Conservation (phyloP, 2,888 invertebrate species). For the Thysanoteuthis rhombus region DNA sequence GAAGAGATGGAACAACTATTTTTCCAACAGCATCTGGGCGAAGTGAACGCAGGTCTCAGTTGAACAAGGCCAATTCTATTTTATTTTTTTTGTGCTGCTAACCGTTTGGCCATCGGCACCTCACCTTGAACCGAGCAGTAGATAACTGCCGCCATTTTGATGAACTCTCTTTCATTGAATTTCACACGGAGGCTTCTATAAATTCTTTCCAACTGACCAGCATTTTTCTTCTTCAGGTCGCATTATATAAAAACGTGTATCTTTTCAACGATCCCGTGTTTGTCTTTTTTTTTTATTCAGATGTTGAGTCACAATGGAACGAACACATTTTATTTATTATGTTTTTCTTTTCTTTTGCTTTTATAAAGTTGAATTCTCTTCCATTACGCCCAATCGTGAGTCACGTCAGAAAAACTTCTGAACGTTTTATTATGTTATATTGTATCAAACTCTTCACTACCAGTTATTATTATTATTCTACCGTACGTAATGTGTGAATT, state of each 20-base stretch:
- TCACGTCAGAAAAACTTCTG: background rate
- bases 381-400: background rate
- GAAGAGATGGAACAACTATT: too few species aligned
- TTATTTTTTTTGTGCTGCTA: too few species aligned
- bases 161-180: background rate
- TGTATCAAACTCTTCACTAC: background rate
- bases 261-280: background rate
- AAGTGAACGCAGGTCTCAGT: too few species aligned
- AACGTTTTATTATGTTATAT: background rate
- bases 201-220: background rate
- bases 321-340: background rate
- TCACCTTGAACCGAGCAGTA: background rate
- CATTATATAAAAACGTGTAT: background rate
- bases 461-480: background rate
- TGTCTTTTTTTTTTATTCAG: background rate
- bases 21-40: too few species aligned
- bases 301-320: background rate
- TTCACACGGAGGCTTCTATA: background rate
- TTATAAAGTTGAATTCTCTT: background rate
- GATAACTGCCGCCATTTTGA: background rate
- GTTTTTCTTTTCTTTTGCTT: background rate
- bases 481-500: background rate
- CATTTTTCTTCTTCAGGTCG: background rate
- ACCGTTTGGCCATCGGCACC: too few species aligned
- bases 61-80: too few species aligned